Evolutionary conservation across 2,113 vertebrate genomes (phyloP).

Genomic region (Strigops habroptila): DNA sequence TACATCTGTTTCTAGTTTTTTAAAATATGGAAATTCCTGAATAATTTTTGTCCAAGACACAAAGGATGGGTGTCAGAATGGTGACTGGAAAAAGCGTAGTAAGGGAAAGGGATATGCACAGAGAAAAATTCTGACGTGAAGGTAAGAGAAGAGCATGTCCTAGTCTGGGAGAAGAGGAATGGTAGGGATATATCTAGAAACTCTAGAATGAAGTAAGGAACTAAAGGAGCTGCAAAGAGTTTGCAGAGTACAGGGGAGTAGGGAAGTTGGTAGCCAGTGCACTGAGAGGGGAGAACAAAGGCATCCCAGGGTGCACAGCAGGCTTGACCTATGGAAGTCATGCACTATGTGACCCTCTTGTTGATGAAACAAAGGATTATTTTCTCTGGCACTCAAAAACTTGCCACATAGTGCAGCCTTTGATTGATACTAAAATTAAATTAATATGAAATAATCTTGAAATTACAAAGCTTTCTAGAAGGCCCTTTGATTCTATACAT

Average conservation of each 20-base stretch:
- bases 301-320: background rate
- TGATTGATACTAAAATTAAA: conserved; percentile 49
- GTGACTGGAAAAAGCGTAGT: background rate
- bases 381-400: conserved; percentile 13
- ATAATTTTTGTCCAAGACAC: background rate
- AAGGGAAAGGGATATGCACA: background rate
- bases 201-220: background rate
- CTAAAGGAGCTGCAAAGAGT: background rate
- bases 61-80: background rate
- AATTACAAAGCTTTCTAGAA: conserved; percentile 48
- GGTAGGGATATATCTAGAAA: background rate
- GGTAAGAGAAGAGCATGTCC: background rate
- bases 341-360: background rate
- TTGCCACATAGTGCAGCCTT: background rate
- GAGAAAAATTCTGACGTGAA: background rate
- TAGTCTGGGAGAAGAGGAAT: background rate
- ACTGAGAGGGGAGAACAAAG: conserved; percentile 26
- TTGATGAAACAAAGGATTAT: conserved; percentile 52
- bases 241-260: background rate
- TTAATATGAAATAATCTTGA: conserved; percentile 56
- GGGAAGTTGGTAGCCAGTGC: background rate
- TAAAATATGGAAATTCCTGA: background rate
- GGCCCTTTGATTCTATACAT: conserved; percentile 28
- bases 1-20: background rate
- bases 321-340: conserved; percentile 12